Conservation (phyloP, 2,888 invertebrate genomes). For the Yponomeuta cagnagella region DNA sequence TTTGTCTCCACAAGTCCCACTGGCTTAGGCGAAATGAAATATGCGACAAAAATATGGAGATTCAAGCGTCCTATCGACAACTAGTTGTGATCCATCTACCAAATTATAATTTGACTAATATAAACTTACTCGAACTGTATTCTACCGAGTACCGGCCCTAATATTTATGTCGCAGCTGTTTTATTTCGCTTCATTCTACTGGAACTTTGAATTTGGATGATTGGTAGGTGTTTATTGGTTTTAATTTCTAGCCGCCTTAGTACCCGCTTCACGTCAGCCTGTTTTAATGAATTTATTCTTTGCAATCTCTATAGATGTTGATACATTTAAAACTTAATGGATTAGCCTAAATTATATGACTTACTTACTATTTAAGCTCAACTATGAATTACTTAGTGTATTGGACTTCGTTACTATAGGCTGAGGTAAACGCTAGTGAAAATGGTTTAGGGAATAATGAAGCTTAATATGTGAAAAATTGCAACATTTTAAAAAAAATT, state of each 20-base stretch:
- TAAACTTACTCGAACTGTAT: conserved; percentile 37
- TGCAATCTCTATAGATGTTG: not conserved
- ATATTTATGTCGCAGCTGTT: conserved; percentile 35
- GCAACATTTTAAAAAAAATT: conserved; percentile 20
- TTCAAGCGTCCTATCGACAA: conserved; percentile 59
- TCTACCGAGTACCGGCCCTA: conserved; percentile 17
- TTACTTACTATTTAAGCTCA: conserved; percentile 24
- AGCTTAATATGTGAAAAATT: conserved; percentile 39
- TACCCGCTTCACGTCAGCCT: conserved; percentile 50
- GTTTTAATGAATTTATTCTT: conserved; percentile 35
- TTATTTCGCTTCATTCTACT: conserved; percentile 62
- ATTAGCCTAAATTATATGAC: not conserved
- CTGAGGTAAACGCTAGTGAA: conserved; percentile 48
- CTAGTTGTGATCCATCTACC: conserved; percentile 34
- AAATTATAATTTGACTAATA: conserved; percentile 52
- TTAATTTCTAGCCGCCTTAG: conserved; percentile 27
- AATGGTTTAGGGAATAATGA: conserved; percentile 39
- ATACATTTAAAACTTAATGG: not conserved
- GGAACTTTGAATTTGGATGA: conserved; percentile 25
- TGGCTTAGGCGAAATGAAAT: conserved; percentile 63
- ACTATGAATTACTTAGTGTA: not conserved
- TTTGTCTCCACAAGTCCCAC: conserved; percentile 35
- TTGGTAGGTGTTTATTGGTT: conserved; percentile 7
- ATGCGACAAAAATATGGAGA: conserved; percentile 36
- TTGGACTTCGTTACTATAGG: conserved; percentile 37